Conservation (phyloP, 1,140 invertebrate species). For the Philotrypesis tridentata region DNA sequence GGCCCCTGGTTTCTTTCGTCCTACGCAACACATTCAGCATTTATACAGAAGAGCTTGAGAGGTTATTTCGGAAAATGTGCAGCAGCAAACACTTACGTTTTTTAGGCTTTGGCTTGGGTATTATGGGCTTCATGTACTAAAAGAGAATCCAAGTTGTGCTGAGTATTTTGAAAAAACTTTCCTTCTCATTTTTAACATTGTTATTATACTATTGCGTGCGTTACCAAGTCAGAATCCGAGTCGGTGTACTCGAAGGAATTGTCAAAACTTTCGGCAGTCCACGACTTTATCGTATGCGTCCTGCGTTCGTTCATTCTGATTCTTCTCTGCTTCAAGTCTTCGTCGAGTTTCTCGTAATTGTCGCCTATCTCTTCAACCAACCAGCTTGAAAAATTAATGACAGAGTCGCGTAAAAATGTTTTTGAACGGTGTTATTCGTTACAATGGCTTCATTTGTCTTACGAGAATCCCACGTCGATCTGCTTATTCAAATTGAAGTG, state of each 20-base stretch:
- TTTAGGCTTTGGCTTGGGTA: slow-evolving; percentile 10
- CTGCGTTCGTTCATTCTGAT: background rate
- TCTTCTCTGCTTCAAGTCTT: background rate
- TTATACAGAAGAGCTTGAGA: background rate
- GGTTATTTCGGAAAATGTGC: background rate
- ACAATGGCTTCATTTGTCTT: background rate
- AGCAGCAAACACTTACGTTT: background rate
- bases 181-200: too few species aligned
- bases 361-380: background rate
- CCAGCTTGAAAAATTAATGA: slow-evolving; percentile 29
- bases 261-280: slow-evolving; percentile 14
- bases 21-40: background rate
- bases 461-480: slow-evolving; percentile 45
- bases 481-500: slow-evolving; percentile 40
- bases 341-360: slow-evolving; percentile 9
- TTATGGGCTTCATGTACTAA: slow-evolving; percentile 41
- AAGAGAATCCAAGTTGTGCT: slow-evolving; percentile 9
- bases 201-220: background rate
- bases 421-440: background rate
- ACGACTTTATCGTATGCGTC: slow-evolving; percentile 4
- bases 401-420: background rate
- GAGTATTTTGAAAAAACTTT: background rate
- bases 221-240: slow-evolving; percentile 43
- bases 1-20: background rate
- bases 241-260: slow-evolving; percentile 38